Base-by-base conservation (phyloP, 2,113 vertebrate genomes). In the Boulengeromyrus knoepffleri region DNA sequence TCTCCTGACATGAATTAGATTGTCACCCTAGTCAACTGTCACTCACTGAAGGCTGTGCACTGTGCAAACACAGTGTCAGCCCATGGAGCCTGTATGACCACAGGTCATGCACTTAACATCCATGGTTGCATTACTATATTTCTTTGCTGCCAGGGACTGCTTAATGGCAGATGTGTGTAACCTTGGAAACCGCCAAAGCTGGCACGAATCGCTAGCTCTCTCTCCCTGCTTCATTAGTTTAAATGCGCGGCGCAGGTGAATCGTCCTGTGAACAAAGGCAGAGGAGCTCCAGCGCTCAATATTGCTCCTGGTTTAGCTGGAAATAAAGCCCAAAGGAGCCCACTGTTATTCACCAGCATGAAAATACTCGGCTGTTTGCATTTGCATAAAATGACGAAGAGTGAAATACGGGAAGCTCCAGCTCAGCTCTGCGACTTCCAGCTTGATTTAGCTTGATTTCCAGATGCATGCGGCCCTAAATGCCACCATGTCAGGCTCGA, bases 161-260 rank as follows among this genome's bases (percentile, higher is more conserved):
- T 3, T 31, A 36, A 53, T 19, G 36, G 31, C 53, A 13, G 53
- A 39, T 88, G n/a, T 46, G 19, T 58, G 56, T 88, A 88, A 88
- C 87, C 87, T 88, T 88, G 87, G 87, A 88, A 88, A 88, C 87
- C 42, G 21, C 36, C 87, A 88, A 45, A 88, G 74, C 13, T 39
- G 10, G 27, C 10, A 1, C 31, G 13, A 62, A 19, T n/a, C 36
- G 24, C 87, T 58, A 19, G 50, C 39, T 88, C 36, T 2, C 53
- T 9, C 56, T 24, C 36, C 36, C 19, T 47, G 58, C 56, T 24
- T 88, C 17, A 39, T 66, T 88, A 39, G 15, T 88, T 45, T 62
- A 36, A 19, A 87, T 52, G 5, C 85, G 21, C 6, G 5, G 36
- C 7, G 39, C 85, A 87, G 9, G n/a, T 42, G 74, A 42, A 19